A percentile compares a stretch with the other conserved stretches of the same genome.
These are phyloP conservation scores for Seira ritae DNA, from an alignment of 2,888 invertebrate species.

Conservation along the genomic window DNA sequence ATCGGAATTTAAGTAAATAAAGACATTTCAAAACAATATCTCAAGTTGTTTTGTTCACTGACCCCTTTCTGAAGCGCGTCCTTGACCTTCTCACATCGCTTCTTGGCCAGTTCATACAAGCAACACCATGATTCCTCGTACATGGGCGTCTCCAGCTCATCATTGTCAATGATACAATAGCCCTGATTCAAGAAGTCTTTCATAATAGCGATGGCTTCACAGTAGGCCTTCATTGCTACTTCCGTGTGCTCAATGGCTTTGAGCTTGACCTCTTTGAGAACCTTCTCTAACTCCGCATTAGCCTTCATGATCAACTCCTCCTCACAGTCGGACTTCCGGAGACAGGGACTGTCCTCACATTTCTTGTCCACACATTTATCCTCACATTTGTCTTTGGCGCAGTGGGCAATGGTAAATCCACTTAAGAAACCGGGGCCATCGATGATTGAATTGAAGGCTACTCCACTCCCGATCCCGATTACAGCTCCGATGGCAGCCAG, in stretches of 20 bases:
- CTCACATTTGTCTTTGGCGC: neutral
- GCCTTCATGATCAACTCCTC: constrained; percentile 71
- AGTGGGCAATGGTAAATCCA: neutral
- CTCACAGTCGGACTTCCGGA: constrained; percentile 70
- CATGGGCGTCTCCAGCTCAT: constrained; percentile 68
- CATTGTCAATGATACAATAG: constrained; percentile 70
- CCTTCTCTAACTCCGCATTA: constrained; percentile 71
- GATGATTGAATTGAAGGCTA: neutral
- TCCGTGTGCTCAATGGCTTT: constrained; percentile 72
- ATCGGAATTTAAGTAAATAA: too few relatives aligned
- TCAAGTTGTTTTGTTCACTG: constrained; percentile 20
- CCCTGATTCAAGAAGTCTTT: constrained; percentile 69
- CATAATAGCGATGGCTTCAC: constrained; percentile 68
- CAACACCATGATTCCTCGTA: constrained; percentile 72
- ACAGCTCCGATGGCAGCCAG: constrained; percentile 5
- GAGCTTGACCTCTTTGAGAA: constrained; percentile 70
- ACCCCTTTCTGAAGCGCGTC: constrained; percentile 68
- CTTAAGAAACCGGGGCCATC: neutral
- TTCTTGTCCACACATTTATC: constrained; percentile 56
- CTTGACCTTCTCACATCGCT: constrained; percentile 68
- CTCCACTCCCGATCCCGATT: constrained; percentile 19
- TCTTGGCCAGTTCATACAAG: constrained; percentile 65
- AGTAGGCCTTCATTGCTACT: constrained; percentile 71
- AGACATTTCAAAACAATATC: too few relatives aligned
- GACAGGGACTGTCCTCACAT: constrained; percentile 63